Evolutionary conservation across 2,888 invertebrate genomes (phyloP).

Genomic region (Drosophila nigritarsus): DNA sequence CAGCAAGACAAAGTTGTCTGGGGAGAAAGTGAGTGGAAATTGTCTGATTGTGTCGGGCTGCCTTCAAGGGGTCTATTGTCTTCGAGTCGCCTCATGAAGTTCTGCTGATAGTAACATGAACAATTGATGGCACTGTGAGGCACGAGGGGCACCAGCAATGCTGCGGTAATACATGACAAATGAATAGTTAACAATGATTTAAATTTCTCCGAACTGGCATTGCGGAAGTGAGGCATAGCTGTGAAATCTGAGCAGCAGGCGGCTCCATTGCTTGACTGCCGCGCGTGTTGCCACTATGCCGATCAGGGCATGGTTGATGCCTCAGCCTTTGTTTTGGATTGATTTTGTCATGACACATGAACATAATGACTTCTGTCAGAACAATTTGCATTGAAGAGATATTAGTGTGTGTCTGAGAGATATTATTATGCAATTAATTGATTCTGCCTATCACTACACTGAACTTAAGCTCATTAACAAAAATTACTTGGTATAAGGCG

Average conservation of each 20-base stretch:
- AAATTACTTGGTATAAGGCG: not conserved
- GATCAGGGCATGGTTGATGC: not conserved
- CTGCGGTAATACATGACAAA: constrained; percentile 50
- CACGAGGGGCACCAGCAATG: constrained; percentile 16
- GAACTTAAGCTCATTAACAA: not conserved
- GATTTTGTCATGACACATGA: constrained; percentile 24
- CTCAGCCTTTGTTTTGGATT: constrained; percentile 35
- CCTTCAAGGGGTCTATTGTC: constrained; percentile 34
- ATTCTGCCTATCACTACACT: not conserved
- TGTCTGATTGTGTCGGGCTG: constrained; percentile 1
- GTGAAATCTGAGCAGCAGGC: constrained; percentile 22
- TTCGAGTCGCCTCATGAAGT: constrained; percentile 29
- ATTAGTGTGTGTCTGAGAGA: not conserved
- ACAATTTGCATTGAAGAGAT: no score
- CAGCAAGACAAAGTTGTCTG: constrained; percentile 9
- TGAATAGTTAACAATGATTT: constrained; percentile 68
- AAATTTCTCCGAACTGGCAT: constrained; percentile 60
- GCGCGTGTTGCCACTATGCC: not conserved
- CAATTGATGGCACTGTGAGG: constrained; percentile 19
- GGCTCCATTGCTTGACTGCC: constrained; percentile 21
- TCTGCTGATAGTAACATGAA: constrained; percentile 31
- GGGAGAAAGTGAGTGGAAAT: not conserved
- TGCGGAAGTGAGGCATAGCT: not conserved
- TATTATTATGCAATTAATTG: not conserved
- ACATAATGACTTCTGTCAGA: constrained; percentile 21